Percentiles rank a stretch among this genome's conserved stretches.
Evolutionary conservation across 2,113 vertebrate species (phyloP).

Genomic region (Myiagra hebetior): DNA sequence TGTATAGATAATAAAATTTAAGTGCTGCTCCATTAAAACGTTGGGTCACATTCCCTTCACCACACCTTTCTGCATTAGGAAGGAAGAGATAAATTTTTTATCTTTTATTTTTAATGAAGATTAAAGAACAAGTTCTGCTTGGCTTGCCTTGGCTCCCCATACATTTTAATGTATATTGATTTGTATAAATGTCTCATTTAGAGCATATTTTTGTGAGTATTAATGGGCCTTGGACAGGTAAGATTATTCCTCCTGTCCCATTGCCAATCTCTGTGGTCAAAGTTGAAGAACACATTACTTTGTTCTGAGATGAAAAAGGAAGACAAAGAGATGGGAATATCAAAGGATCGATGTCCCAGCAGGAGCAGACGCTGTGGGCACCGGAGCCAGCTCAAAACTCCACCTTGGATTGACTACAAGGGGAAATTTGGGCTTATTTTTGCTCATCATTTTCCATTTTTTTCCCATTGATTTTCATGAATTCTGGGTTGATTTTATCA

Average conservation of each 20-base stretch:
- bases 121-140: constrained; percentile 45
- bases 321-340: background rate
- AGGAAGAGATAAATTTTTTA: constrained; percentile 40
- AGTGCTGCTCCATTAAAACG: background rate
- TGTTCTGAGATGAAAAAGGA: constrained; percentile 12
- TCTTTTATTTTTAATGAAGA: constrained; percentile 54
- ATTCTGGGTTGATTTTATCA: background rate
- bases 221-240: constrained; percentile 42
- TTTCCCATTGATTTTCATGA: background rate
- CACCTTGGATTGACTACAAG: background rate
- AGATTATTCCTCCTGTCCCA: background rate
- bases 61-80: background rate
- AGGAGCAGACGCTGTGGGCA: background rate
- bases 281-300: constrained; percentile 29
- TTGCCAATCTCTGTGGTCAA: background rate
- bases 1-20: background rate
- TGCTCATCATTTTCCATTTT: background rate
- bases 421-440: background rate
- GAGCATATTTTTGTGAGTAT: constrained; percentile 36
- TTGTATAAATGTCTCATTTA: constrained; percentile 57
- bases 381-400: background rate
- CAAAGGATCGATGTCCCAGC: background rate
- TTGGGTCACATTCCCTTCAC: background rate
- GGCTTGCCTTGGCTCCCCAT: constrained; percentile 25
- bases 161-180: constrained; percentile 65